Conservation (phyloP, 2,888 invertebrate genomes). For the Caenorhabditis macrosperma region DNA sequence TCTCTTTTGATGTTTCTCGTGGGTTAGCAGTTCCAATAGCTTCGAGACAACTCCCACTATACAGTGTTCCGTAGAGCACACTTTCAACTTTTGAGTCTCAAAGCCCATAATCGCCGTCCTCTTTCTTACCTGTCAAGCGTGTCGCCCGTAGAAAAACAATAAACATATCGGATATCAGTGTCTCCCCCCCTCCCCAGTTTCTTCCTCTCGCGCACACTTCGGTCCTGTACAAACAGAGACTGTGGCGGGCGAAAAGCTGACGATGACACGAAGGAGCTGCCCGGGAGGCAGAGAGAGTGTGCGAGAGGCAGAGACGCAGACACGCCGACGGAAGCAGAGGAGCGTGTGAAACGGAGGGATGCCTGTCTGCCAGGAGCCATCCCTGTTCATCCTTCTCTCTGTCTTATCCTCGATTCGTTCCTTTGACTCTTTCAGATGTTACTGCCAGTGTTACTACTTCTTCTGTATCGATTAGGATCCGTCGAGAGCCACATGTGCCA, state of each 20-base stretch:
- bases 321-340: conserved; percentile 1
- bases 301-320: conserved; percentile 22
- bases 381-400: conserved; percentile 2
- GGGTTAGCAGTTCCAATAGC: no score
- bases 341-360: conserved; percentile 39
- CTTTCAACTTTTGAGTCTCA: background rate
- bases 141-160: conserved; percentile 41
- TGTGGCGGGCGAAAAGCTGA: conserved; percentile 32
- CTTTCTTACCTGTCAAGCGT: conserved; percentile 53
- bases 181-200: background rate
- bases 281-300: conserved; percentile 23
- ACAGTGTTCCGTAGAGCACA: background rate
- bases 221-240: conserved; percentile 49
- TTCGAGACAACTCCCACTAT: no score
- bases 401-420: background rate
- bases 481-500: conserved; percentile 38
- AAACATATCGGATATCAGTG: conserved; percentile 51
- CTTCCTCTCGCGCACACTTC: conserved; percentile 11
- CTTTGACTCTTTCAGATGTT: conserved; percentile 23
- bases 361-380: background rate
- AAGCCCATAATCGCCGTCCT: background rate
- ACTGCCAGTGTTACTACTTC: background rate
- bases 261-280: no score
- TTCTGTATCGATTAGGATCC: background rate
- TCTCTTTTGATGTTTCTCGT: background rate